phyloP scores from a whole-genome alignment of 2,888 invertebrate species.

The Pyrrhosoma nymphula region DNA sequence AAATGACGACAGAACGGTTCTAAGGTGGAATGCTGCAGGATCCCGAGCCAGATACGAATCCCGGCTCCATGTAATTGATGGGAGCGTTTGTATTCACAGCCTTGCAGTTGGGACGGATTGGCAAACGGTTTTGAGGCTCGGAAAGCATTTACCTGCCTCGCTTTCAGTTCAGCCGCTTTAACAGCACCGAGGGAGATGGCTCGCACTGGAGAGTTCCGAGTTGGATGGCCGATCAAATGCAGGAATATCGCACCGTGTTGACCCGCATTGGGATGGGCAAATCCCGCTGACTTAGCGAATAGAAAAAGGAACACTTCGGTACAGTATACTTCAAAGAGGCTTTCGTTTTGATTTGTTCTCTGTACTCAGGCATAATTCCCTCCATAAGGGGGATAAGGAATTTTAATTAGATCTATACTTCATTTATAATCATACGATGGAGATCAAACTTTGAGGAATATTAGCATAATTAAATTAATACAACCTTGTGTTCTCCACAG shows the following conservation, averaged over 20 bases:
- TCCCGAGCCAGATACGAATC: neutral
- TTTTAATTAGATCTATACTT: too few relatives aligned
- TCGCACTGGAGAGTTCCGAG: neutral
- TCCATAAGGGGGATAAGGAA: too few relatives aligned
- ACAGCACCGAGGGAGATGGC: neutral
- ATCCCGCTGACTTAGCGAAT: neutral
- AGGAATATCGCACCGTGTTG: neutral
- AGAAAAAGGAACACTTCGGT: neutral
- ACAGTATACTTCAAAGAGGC: too few relatives aligned
- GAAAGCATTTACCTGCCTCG: neutral
- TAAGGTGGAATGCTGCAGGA: neutral
- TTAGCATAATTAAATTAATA: too few relatives aligned
- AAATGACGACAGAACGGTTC: neutral
- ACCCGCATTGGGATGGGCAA: neutral
- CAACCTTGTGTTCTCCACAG: too few relatives aligned
- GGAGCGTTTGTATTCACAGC: neutral
- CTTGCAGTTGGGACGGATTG: neutral
- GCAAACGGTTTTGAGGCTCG: slow-evolving; percentile 15
- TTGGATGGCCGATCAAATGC: neutral
- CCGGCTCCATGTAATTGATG: neutral
- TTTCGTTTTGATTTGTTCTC: neutral
- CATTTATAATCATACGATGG: too few relatives aligned
- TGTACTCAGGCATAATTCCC: neutral
- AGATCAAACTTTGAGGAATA: too few relatives aligned
- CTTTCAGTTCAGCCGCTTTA: neutral